Base-by-base conservation (phyloP, 2,888 invertebrate species). In the Aricia artaxerxes region DNA sequence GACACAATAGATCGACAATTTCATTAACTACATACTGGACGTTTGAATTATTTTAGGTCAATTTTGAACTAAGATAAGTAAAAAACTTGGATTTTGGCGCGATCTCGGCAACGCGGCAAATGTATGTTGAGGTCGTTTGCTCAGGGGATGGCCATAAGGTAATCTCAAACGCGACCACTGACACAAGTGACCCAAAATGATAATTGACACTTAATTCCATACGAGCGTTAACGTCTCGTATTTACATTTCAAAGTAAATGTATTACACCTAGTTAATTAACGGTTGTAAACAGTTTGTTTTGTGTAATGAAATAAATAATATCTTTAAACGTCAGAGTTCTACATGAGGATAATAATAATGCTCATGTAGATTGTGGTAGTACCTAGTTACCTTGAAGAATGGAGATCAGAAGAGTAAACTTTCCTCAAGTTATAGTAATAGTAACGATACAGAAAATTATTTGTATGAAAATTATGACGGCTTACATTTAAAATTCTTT, bases 121-220 rank as follows among this genome's bases (percentile, higher is more conserved):
- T 24, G 24, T 24, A 24, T 24, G 24, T 24, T 24, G 24, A 24
- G 24, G 24, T 24, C 24, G 24, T 24, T 24, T 24, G 24, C 24
- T 24, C 24, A 24, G 24, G 24, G 24, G 24, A 24, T 24, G 24
- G 24, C 24, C 24, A 24, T 24, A 24, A 77, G 64, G 35, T 57
- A 57, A 76, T 76, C 53, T 75, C 13, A 38, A 76, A 76, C 53
- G 57, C 53, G 76, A 76, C 4, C 53, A 31, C 24, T 49, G 76
- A 76, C 76, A 76, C 53, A 57, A 53, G 35, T 57, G 57, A 76
- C 76, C 76, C 76, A 76, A 76, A 76, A 76, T 75, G 53, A 35
- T 76, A 76, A 76, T 76, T 76, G 16, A 5, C 76, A 31, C 31
- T 76, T 76, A 75, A 75, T 75, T 75, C 31, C 64, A 64, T 64